phyloP scores from a whole-genome alignment of 2,113 vertebrate genomes.

The Leptobrachium ailaonicum region DNA sequence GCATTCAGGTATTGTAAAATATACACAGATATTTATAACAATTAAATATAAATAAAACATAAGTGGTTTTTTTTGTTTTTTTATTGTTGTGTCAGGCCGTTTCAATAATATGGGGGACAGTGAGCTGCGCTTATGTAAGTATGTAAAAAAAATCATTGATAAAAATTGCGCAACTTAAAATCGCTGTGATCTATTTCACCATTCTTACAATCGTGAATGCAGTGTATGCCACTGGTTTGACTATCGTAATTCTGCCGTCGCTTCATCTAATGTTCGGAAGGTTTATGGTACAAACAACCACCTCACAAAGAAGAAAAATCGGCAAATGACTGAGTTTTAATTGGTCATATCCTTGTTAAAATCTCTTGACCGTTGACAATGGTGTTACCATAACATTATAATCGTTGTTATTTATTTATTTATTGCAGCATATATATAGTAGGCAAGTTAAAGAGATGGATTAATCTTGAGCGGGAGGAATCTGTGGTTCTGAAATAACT shows the following conservation, averaged over 20 bases:
- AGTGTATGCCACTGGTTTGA: neutral
- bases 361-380: conserved; percentile 29
- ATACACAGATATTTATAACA: too few species aligned
- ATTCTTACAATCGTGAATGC: neutral
- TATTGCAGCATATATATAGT: conserved; percentile 24
- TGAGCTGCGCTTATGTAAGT: too few species aligned
- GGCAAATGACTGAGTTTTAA: conserved; percentile 26
- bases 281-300: neutral
- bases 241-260: neutral
- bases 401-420: neutral
- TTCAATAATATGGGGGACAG: too few species aligned
- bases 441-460: neutral
- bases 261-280: neutral
- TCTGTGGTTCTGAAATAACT: neutral
- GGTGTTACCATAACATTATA: conserved; percentile 33
- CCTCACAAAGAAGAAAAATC: neutral
- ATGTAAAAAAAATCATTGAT: too few species aligned
- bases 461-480: neutral
- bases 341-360: conserved; percentile 37
- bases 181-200: neutral
- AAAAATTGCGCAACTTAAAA: neutral
- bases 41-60: too few species aligned
- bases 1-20: too few species aligned
- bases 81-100: too few species aligned
- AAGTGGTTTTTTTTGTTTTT: too few species aligned